Base-by-base conservation (phyloP, 2,888 invertebrate species). In the Notocelia uddmanniana region DNA sequence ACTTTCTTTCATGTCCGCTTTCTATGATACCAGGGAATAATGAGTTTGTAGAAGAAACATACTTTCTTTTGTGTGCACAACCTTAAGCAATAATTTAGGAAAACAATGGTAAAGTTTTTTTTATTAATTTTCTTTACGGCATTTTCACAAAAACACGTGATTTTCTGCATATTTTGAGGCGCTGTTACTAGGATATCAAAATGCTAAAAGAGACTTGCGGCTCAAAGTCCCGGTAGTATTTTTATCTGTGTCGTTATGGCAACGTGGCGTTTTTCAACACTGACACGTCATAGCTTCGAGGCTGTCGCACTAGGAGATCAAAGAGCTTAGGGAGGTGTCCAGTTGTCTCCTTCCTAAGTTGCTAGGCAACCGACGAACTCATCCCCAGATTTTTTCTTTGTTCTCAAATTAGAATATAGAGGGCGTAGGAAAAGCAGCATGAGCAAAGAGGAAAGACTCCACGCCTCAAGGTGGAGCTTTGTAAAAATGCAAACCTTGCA, bases 111-210 rank as follows among this genome's bases (percentile, higher is more conserved):
- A 67, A 76, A 70, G 74, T 76, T 13, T 34, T 75, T 64, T 68
- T 69, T 74, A 77, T 78, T 78, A 79, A 78, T 75, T 75, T 76
- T 77, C 76, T 80, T 77, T 77, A 79, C 76, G 76, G 75, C 73
- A 78, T 86, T 85, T 83, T 85, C 86, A 86, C 83, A 89, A 91
- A 91, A 91, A 87, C 88, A 84, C 84, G 84, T 85, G 86, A 89
- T 89, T 90, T 91, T 92, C 91, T 92, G 90, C 91, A 91, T 90
- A 92, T 91, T 92, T 91, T 79, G 85, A 85, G 83, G 76, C 79
- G 73, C 66, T 23, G 45, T 26, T 74, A 90, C 89, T 74, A 88
- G 89, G 89, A 73, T 19, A 73, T 15, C 87, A 90, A 76, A 81
- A 76, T 50, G 55, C 71, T 76, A 72, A 74, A 77, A 76, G 69